Conservation (phyloP, 2,113 vertebrate genomes). For the Corynorhinus townsendii region DNA sequence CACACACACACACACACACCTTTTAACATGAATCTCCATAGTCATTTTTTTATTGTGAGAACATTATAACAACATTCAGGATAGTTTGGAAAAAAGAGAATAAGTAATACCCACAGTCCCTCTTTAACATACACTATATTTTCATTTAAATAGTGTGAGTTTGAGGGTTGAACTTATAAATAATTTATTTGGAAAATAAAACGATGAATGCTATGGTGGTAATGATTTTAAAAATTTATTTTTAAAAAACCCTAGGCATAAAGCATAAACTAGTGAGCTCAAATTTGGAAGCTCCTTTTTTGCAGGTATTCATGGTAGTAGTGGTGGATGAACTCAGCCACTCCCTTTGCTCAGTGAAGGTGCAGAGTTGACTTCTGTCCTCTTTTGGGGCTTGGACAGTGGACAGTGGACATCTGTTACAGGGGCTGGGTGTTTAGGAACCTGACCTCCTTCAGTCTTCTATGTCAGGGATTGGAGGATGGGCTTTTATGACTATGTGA, state of each 20-base stretch:
- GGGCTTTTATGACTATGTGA: background rate
- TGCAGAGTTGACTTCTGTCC: background rate
- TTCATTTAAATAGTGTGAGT: constrained; percentile 35
- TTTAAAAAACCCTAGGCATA: background rate
- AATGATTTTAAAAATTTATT: constrained; percentile 5
- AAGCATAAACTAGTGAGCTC: background rate
- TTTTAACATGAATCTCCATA: background rate
- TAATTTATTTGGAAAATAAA: constrained; percentile 40
- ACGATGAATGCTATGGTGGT: background rate
- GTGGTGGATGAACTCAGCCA: background rate
- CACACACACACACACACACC: background rate
- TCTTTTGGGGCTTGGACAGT: background rate
- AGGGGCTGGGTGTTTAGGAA: background rate
- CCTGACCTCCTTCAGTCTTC: background rate
- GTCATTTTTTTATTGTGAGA: background rate
- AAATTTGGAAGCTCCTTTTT: background rate
- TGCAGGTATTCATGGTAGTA: background rate
- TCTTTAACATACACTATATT: background rate
- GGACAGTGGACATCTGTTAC: background rate
- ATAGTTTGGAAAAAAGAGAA: constrained; percentile 19
- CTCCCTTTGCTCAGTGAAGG: background rate
- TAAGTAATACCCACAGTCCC: background rate
- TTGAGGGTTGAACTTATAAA: background rate
- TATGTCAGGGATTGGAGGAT: background rate
- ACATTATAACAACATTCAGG: background rate